Percentiles rank a stretch among this genome's conserved stretches.
These are phyloP conservation scores for Euspilapteryx auroguttella DNA, from an alignment of 2,888 invertebrate species.

Conservation along the genomic window DNA sequence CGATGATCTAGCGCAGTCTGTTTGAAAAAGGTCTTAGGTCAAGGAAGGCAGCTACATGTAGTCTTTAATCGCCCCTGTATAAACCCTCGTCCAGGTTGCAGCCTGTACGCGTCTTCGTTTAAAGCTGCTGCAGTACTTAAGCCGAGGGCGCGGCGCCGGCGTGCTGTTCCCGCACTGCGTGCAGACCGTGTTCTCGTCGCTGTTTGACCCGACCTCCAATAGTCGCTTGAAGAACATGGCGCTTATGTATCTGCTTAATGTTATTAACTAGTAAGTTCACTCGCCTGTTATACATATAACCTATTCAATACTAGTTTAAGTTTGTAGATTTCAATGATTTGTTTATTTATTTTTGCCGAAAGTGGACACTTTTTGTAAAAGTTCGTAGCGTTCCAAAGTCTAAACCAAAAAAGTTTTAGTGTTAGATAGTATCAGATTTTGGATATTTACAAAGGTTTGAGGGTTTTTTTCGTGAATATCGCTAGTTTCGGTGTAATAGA, in stretches of 20 bases:
- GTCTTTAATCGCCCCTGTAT: conserved; percentile 1
- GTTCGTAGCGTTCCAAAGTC: too few species aligned
- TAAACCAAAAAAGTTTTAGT: too few species aligned
- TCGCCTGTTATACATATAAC: not conserved
- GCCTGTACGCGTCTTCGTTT: conserved; percentile 83
- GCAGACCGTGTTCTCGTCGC: conserved; percentile 84
- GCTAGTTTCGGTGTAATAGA: too few species aligned
- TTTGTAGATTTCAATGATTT: not conserved
- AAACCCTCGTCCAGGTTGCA: conserved; percentile 47
- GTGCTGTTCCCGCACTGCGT: conserved; percentile 80
- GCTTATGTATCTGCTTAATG: conserved; percentile 78
- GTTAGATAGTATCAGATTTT: too few species aligned
- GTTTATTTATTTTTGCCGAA: too few species aligned
- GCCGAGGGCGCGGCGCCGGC: conserved; percentile 70
- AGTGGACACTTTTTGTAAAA: too few species aligned
- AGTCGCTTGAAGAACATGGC: conserved; percentile 79
- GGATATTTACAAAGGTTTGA: too few species aligned
- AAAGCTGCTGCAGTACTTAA: conserved; percentile 82
- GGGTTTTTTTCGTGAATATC: too few species aligned
- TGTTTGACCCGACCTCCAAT: conserved; percentile 84
- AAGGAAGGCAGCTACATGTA: not conserved
- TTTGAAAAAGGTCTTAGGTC: not conserved
- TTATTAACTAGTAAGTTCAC: conserved; percentile 74
- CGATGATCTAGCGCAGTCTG: too few species aligned
- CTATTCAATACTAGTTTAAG: conserved; percentile 5